phyloP scores from a whole-genome alignment of 2,113 vertebrate genomes.

The Telmatochromis brachygnathus region DNA sequence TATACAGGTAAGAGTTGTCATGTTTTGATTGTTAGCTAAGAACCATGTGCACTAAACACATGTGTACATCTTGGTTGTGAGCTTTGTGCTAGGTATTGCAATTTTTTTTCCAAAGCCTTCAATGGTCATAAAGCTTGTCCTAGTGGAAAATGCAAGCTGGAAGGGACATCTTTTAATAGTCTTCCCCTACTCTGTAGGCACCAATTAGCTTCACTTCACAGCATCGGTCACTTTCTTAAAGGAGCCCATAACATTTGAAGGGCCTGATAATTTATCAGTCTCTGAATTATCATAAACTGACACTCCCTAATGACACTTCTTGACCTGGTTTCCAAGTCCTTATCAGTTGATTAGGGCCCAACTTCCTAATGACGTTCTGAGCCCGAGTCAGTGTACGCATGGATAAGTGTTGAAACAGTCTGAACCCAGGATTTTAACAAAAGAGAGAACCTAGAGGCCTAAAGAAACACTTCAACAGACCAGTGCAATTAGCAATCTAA shows the following conservation, averaged over 20 bases:
- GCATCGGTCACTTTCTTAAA: not conserved
- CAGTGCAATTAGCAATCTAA: not conserved
- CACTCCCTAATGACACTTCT: not conserved
- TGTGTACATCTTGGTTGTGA: not conserved
- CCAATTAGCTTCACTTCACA: not conserved
- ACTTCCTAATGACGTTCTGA: not conserved
- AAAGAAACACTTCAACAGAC: not conserved
- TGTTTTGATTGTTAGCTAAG: not conserved
- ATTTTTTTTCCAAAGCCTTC: not conserved
- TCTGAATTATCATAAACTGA: not conserved
- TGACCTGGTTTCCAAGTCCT: not conserved
- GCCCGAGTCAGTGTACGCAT: not conserved
- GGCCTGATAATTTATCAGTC: not conserved
- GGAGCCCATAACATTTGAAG: not conserved
- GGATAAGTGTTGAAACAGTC: not conserved
- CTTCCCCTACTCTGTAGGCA: not conserved
- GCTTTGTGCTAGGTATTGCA: not conserved
- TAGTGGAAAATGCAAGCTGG: not conserved
- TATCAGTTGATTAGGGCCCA: not conserved
- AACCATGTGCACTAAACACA: not conserved
- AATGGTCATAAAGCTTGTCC: not conserved
- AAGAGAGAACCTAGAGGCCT: not conserved
- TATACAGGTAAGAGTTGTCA: not conserved
- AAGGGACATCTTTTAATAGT: not conserved
- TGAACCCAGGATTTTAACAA: not conserved